phyloP scores from a whole-genome alignment of 2,797 vertebrate genomes.

The Cynopterus sphinx region DNA sequence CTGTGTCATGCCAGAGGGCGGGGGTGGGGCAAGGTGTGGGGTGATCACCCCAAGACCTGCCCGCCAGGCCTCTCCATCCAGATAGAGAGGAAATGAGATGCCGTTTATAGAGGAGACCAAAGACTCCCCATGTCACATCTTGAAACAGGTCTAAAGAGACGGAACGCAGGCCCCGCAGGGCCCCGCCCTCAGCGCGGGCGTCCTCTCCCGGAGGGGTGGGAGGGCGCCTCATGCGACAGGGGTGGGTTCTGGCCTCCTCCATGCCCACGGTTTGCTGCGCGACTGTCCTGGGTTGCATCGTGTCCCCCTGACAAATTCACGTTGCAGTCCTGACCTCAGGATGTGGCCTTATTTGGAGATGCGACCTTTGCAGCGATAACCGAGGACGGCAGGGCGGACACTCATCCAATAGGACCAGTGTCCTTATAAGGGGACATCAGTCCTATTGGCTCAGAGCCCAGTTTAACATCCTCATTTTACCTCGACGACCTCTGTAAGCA shows the following conservation, averaged over 20 bases:
- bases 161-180: slow-evolving; percentile 4
- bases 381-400: not conserved
- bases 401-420: not conserved
- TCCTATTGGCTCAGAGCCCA: not conserved
- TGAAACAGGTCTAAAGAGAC: slow-evolving; percentile 43
- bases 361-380: not conserved
- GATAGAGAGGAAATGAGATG: slow-evolving; percentile 75
- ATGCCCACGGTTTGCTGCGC: not conserved
- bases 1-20: slow-evolving; percentile 81
- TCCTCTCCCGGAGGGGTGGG: not conserved
- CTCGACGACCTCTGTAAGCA: not conserved
- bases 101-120: slow-evolving; percentile 42
- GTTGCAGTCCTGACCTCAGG: not conserved
- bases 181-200: not conserved
- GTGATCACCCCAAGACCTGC: slow-evolving; percentile 23
- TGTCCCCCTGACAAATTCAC: not conserved
- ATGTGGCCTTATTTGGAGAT: not conserved
- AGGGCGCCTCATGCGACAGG: rapidly evolving
- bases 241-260: not conserved
- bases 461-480: not conserved
- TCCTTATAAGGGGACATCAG: not conserved
- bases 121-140: not conserved
- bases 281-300: not conserved
- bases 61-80: slow-evolving; percentile 47
- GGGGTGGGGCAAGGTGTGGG: slow-evolving; percentile 3